Evolutionary conservation across 2,888 invertebrate genomes (phyloP).

Genomic region (Teleiodes luculella): DNA sequence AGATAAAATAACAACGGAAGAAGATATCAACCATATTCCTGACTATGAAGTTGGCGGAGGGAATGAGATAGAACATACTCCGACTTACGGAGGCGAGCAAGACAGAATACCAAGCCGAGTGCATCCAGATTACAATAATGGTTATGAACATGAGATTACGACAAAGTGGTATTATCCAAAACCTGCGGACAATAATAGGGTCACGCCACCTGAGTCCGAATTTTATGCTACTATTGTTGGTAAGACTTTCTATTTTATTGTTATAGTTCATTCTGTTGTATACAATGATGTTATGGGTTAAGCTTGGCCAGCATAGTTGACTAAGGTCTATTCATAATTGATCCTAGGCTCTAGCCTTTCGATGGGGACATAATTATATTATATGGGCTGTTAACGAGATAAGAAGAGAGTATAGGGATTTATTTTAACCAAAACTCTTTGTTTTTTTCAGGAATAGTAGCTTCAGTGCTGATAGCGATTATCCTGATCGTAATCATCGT

Average conservation of each 20-base stretch:
- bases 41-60: constrained; percentile 58
- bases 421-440: not conserved
- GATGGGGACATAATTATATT: no score
- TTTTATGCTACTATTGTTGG: constrained; percentile 73
- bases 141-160: constrained; percentile 62
- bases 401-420: not conserved
- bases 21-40: constrained; percentile 62
- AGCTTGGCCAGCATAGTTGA: no score
- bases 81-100: constrained; percentile 53
- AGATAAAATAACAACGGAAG: constrained; percentile 69
- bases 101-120: constrained; percentile 47
- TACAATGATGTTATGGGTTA: no score
- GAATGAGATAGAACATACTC: constrained; percentile 58
- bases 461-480: constrained; percentile 93
- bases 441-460: constrained; percentile 82
- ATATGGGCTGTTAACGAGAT: no score
- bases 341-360: no score
- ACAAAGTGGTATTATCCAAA: constrained; percentile 73
- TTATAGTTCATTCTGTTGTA: no score
- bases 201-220: constrained; percentile 69
- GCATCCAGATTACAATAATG: constrained; percentile 66
- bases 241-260: no score
- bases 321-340: no score
- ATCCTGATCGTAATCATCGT: constrained; percentile 94
- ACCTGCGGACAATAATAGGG: constrained; percentile 66